Base-by-base conservation (phyloP, 2,888 invertebrate genomes). In the Dolichomitus sp. region DNA sequence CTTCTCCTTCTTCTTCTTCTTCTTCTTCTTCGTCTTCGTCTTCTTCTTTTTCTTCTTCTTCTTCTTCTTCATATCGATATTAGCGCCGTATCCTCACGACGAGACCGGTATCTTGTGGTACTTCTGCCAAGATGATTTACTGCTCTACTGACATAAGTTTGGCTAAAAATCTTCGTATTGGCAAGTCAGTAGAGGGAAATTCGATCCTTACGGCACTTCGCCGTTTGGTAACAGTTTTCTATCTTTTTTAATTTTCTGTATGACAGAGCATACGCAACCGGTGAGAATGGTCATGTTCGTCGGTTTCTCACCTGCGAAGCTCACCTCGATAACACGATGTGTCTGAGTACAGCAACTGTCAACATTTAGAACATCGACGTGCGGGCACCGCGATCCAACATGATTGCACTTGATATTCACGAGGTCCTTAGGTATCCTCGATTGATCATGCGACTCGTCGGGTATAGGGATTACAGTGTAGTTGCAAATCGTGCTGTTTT, bases 301-400 rank as follows among this genome's bases (percentile, higher is more conserved):
- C 1, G 9, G 9, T 37, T 48, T 48, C 0, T 40, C 70, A 0
- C 76, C 80, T 23, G 75, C 59, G 19, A 84, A 81, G 5, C 40
- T 63, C 0, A 89, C 84, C 12, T 87, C 81, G 66, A 91, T 76
- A 4, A 83, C 57, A 7, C 80, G 81, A 65, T 88, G 90, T 0
- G 88, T 89, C 59, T 91, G 91, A 9, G 89, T 80, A 75, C 91
- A 91, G 77, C 88, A 88, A 57, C 87, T 37, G 0, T 37, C 9
- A 1, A 9, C 9, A 9, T 37, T 2, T 33, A 4, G 86, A 30
- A 80, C 61, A 1, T 79, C 83, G 40, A 19, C 66, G 0, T 81
- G 81, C 9, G 85, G 85, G 27, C 91, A 91, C 0, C 54, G 70
- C 9, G 84, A 83, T 6, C 89, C 87, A 2, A 50, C 48, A 23